These are phyloP conservation scores for Phymatocera aterrima DNA, from an alignment of 2,888 invertebrate species.

Conservation along the genomic window DNA sequence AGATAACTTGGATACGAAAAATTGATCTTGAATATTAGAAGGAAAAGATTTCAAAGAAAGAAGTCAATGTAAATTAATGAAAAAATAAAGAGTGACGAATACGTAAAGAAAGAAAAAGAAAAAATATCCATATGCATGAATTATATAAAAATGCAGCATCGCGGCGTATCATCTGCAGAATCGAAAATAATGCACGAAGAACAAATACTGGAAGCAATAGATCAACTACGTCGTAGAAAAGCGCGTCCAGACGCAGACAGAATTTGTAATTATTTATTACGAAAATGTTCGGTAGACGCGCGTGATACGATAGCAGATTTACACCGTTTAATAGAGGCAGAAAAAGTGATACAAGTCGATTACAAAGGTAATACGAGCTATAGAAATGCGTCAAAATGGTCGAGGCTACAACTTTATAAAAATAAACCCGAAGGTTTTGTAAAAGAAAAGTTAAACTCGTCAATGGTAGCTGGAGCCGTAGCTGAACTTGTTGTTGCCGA, in stretches of 20 bases:
- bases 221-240: conserved; percentile 88
- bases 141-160: conserved; percentile 55
- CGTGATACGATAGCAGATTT: conserved; percentile 84
- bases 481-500: conserved; percentile 84
- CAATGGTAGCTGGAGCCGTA: conserved; percentile 82
- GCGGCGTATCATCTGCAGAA: too few species aligned
- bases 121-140: not conserved
- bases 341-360: conserved; percentile 87
- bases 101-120: not conserved
- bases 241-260: conserved; percentile 90
- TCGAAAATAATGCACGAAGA: conserved; percentile 83
- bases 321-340: conserved; percentile 85
- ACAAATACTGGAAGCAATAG: conserved; percentile 89
- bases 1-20: too few species aligned
- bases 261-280: conserved; percentile 88
- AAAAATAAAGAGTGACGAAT: not conserved
- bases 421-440: conserved; percentile 76
- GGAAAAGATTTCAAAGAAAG: too few species aligned
- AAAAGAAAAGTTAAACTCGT: conserved; percentile 74
- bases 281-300: conserved; percentile 84
- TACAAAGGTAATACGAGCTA: conserved; percentile 92
- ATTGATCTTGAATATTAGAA: too few species aligned
- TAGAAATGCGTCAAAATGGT: conserved; percentile 87
- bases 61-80: too few species aligned
- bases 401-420: conserved; percentile 71